These are phyloP conservation scores for Lepidostoma basale DNA, from an alignment of 1,140 invertebrate genomes.

Conservation along the genomic window DNA sequence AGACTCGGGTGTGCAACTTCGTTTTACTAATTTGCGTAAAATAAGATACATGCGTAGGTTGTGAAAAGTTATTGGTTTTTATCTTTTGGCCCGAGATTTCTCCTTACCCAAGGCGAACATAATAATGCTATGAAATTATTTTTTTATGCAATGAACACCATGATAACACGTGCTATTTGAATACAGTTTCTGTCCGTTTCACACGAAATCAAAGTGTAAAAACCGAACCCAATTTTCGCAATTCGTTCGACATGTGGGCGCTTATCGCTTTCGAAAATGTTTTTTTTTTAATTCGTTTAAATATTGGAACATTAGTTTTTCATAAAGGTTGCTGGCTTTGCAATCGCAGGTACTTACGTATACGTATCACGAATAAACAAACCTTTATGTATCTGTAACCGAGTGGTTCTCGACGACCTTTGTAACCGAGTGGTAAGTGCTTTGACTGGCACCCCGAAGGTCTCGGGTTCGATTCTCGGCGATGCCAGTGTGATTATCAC, in stretches of 20 bases:
- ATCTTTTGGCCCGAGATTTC: constrained; percentile 17
- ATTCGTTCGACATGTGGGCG: constrained; percentile 33
- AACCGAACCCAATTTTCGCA: not conserved
- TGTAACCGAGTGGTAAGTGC: too few relatives aligned
- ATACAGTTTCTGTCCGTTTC: not conserved
- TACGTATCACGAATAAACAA: too few relatives aligned
- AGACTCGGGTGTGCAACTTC: too few relatives aligned
- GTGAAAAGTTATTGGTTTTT: constrained; percentile 23
- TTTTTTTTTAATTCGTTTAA: constrained; percentile 4
- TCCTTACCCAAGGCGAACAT: constrained; percentile 7
- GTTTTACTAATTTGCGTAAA: constrained; percentile 33
- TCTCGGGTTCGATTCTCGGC: too few relatives aligned
- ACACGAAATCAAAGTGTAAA: constrained; percentile 3
- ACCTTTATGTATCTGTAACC: too few relatives aligned
- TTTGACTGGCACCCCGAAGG: too few relatives aligned
- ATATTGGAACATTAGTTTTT: not conserved
- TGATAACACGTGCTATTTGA: constrained; percentile 8
- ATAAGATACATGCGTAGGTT: constrained; percentile 29
- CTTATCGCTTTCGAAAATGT: constrained; percentile 22
- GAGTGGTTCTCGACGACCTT: too few relatives aligned
- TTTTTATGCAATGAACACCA: not conserved
- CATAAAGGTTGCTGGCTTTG: too few relatives aligned
- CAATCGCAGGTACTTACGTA: too few relatives aligned
- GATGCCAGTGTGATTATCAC: too few relatives aligned
- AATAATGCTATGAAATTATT: not conserved